Evolutionary conservation across 1,140 invertebrate species (phyloP).

Genomic region (Drosophila jambulina): DNA sequence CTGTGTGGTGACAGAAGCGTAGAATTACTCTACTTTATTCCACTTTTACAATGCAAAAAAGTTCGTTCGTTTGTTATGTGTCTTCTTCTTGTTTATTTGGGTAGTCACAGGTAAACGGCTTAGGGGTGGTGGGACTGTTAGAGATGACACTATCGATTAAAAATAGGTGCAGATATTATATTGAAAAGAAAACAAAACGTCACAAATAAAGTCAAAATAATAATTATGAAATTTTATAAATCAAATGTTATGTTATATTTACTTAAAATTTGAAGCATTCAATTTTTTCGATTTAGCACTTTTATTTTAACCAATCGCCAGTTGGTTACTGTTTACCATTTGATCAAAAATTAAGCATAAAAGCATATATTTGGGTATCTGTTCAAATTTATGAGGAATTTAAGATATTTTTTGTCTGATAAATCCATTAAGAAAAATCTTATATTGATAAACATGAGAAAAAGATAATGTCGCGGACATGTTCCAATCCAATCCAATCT

Average conservation of each 20-base stretch:
- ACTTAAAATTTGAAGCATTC: too few relatives aligned
- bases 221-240: background rate
- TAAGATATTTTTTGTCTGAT: too few relatives aligned
- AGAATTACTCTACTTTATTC: slow-evolving; percentile 7
- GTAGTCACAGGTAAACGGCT: background rate
- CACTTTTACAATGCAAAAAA: slow-evolving; percentile 10
- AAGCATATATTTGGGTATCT: background rate
- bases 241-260: too few relatives aligned
- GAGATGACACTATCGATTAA: background rate
- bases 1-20: background rate
- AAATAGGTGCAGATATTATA: background rate
- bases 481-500: too few relatives aligned
- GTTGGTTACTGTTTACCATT: background rate
- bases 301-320: too few relatives aligned
- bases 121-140: background rate
- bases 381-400: too few relatives aligned
- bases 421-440: too few relatives aligned
- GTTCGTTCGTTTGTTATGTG: slow-evolving; percentile 10
- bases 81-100: slow-evolving; percentile 6
- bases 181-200: background rate
- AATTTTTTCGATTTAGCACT: too few relatives aligned
- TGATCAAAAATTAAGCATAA: background rate
- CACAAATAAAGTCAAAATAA: too few relatives aligned
- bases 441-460: too few relatives aligned
- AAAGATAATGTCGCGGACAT: too few relatives aligned